phyloP scores from a whole-genome alignment of 1,140 invertebrate species.

The Rhysida immarginata region DNA sequence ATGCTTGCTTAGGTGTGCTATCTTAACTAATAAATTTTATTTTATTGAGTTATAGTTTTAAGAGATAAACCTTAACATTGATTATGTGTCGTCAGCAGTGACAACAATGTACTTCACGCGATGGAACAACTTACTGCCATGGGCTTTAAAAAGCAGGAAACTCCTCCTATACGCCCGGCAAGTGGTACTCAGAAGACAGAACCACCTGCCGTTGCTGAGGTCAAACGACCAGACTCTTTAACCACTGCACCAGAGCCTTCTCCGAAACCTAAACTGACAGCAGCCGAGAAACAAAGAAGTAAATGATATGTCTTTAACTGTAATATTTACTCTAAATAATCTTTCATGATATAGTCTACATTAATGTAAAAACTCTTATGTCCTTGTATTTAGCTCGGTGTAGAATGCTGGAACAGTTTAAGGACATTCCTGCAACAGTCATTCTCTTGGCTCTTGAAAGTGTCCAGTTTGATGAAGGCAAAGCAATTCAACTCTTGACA shows the following conservation, averaged over 20 bases:
- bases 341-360: no score
- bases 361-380: no score
- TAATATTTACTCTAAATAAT: no score
- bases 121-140: slow-evolving; percentile 6
- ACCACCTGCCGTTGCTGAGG: background rate
- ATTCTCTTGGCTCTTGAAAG: slow-evolving; percentile 7
- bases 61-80: no score
- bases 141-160: slow-evolving; percentile 8
- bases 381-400: no score
- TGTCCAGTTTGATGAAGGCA: slow-evolving; percentile 10
- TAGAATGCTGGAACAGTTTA: slow-evolving; percentile 9
- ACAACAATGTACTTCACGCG: slow-evolving; percentile 10
- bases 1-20: slow-evolving; percentile 1
- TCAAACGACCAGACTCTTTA: no score
- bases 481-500: background rate
- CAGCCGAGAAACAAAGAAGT: slow-evolving; percentile 10
- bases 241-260: background rate
- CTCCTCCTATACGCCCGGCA: slow-evolving; percentile 6
- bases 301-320: no score
- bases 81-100: background rate
- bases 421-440: slow-evolving; percentile 7
- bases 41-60: no score
- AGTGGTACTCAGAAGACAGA: background rate
- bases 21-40: background rate
- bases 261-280: slow-evolving; percentile 3